Evolutionary conservation across 2,113 vertebrate genomes (phyloP).

Genomic region (Cinclus cinclus): DNA sequence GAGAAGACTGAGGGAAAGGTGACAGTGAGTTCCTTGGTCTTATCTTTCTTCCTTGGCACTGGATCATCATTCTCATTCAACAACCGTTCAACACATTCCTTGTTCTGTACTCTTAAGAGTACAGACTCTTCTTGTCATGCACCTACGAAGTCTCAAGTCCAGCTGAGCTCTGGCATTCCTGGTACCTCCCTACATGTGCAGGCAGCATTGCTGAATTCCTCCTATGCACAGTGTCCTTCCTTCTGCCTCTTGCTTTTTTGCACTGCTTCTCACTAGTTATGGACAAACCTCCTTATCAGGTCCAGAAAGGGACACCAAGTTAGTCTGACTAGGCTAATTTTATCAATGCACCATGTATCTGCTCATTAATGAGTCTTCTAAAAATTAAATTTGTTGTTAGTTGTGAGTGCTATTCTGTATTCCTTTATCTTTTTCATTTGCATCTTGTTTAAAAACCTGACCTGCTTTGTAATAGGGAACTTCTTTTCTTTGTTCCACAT

Average conservation of each 20-base stretch:
- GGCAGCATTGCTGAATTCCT: neutral
- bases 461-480: neutral
- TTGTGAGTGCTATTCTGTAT: neutral
- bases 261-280: neutral
- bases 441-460: neutral
- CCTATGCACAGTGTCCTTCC: neutral
- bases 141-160: neutral
- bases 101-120: too few relatives aligned
- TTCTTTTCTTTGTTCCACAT: neutral
- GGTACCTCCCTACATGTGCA: neutral
- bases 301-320: neutral
- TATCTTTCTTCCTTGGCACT: neutral
- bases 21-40: neutral
- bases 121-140: neutral
- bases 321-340: neutral
- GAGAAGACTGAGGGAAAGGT: neutral
- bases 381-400: neutral
- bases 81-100: neutral
- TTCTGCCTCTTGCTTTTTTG: neutral
- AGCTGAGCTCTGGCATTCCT: neutral
- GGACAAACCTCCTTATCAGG: neutral
- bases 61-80: neutral
- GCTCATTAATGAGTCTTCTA: neutral
- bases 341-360: neutral
- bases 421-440: neutral